These are phyloP conservation scores for Ferdinandea cuprea DNA, from an alignment of 2,888 invertebrate genomes.

Conservation along the genomic window DNA sequence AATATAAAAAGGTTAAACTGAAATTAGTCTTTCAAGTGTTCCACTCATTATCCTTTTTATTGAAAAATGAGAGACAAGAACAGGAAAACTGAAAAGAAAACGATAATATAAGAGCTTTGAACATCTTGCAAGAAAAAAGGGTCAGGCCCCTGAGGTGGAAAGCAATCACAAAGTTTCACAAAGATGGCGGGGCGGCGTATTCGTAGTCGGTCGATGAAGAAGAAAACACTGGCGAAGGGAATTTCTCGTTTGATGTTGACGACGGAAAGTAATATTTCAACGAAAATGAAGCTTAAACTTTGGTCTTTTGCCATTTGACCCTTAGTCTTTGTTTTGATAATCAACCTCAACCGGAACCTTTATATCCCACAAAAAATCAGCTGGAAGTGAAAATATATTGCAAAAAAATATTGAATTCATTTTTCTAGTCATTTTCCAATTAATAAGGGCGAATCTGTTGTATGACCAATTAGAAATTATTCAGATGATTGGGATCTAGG, in stretches of 20 bases:
- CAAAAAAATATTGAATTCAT: background rate
- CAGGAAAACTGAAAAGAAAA: background rate
- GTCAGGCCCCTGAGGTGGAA: slow-evolving; percentile 38
- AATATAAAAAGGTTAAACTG: background rate
- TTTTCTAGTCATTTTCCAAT: slow-evolving; percentile 24
- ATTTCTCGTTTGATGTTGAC: slow-evolving; percentile 23
- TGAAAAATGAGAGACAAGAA: background rate
- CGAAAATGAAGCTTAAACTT: slow-evolving; percentile 17
- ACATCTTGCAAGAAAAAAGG: slow-evolving; percentile 23
- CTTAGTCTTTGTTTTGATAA: slow-evolving; percentile 14
- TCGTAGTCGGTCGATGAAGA: background rate
- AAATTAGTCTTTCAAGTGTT: slow-evolving; percentile 31
- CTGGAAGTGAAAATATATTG: background rate
- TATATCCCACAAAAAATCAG: background rate
- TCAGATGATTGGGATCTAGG: no score
- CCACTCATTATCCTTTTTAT: slow-evolving; percentile 3
- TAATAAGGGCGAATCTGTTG: no score
- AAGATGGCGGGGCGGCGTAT: slow-evolving; percentile 13
- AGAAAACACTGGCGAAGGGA: no score
- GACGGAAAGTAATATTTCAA: slow-evolving; percentile 22
- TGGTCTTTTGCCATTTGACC: slow-evolving; percentile 9
- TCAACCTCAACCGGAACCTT: slow-evolving; percentile 19
- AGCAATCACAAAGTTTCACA: slow-evolving; percentile 51
- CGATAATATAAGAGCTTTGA: background rate
- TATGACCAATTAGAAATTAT: background rate